Percentiles rank a stretch among this genome's conserved stretches.
phyloP scores from a whole-genome alignment of 2,113 vertebrate species.

The Marcusenius ussheri region DNA sequence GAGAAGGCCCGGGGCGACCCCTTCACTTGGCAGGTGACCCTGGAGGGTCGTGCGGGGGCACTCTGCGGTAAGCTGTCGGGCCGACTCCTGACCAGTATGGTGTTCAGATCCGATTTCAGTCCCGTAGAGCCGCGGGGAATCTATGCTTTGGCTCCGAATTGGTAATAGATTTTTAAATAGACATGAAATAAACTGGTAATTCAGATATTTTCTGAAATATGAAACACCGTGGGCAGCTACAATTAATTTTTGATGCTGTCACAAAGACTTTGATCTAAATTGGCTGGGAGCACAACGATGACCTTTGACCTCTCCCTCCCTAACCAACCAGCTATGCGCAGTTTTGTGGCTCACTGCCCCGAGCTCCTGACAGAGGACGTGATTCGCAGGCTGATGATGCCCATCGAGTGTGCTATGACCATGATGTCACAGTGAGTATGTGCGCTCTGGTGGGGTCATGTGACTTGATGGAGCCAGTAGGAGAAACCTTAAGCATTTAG shows the following conservation, averaged over 20 bases:
- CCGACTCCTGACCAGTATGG: background rate
- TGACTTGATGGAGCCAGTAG: background rate
- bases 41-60: slow-evolving; percentile 93
- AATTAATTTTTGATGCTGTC: background rate
- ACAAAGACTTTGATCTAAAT: background rate
- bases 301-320: background rate
- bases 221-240: background rate
- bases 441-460: background rate
- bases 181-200: background rate
- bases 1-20: slow-evolving; percentile 93
- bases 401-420: slow-evolving; percentile 97
- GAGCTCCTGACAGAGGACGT: slow-evolving; percentile 96
- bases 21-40: slow-evolving; percentile 95
- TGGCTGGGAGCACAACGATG: background rate
- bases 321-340: slow-evolving; percentile 81
- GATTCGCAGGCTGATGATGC: slow-evolving; percentile 93
- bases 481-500: background rate
- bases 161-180: background rate
- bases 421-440: slow-evolving; percentile 98
- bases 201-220: background rate
- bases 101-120: background rate
- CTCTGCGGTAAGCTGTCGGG: slow-evolving; percentile 75
- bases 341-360: slow-evolving; percentile 96
- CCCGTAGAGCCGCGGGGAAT: background rate
- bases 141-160: background rate